These are phyloP conservation scores for Malacoraja senta DNA, from an alignment of 2,797 vertebrate genomes.

Conservation along the genomic window DNA sequence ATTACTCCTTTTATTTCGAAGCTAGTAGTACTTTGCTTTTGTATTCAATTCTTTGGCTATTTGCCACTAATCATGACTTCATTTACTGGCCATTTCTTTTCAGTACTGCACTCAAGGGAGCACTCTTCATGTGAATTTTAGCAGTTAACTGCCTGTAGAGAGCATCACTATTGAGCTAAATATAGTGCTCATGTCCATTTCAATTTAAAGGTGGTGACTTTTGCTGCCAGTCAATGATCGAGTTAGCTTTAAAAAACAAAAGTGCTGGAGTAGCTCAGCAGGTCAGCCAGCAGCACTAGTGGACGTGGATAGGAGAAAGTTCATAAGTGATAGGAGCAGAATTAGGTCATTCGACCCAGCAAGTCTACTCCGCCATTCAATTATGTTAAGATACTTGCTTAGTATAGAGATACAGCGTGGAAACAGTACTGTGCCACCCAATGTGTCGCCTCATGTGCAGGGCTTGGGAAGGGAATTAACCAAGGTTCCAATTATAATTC, in stretches of 20 bases:
- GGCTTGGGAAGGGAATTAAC: neutral
- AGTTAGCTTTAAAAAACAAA: neutral
- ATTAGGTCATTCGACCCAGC: no score
- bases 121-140: neutral
- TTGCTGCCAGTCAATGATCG: neutral
- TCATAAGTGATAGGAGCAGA: no score
- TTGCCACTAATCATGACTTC: neutral
- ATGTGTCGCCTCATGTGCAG: no score
- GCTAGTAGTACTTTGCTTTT: no score
- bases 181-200: neutral
- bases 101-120: neutral
- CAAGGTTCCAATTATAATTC: neutral
- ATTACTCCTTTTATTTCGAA: no score
- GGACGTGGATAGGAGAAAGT: no score
- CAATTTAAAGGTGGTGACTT: neutral
- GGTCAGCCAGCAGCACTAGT: no score
- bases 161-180: neutral
- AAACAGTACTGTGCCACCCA: no score
- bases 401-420: no score
- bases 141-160: neutral
- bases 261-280: no score
- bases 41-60: neutral
- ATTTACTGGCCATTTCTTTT: neutral
- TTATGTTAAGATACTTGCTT: no score
- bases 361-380: no score